Percentiles rank a stretch among this genome's conserved stretches.
Evolutionary conservation across 2,797 vertebrate genomes (phyloP).

Genomic region (Pelobates cultripes): DNA sequence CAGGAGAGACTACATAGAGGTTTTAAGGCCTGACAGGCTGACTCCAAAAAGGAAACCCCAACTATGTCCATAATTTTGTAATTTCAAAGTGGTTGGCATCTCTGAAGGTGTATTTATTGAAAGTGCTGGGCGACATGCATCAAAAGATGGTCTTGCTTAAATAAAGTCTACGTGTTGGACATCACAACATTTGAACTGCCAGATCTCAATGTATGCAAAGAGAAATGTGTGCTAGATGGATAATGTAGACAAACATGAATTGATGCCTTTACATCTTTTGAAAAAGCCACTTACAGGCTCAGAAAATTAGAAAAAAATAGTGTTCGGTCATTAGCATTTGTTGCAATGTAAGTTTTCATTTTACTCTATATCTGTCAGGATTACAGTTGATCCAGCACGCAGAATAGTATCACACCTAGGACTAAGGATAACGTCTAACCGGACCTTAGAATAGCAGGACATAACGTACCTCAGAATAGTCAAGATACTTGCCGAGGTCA

Average conservation of each 20-base stretch:
- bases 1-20: slow-evolving; percentile 26
- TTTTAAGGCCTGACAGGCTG: slow-evolving; percentile 24
- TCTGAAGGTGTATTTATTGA: slow-evolving; percentile 27
- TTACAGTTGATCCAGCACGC: no score
- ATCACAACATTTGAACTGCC: slow-evolving; percentile 17
- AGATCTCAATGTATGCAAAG: slow-evolving; percentile 21
- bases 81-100: slow-evolving; percentile 32
- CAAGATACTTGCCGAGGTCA: no score
- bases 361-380: no score
- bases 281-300: background rate
- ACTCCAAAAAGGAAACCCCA: slow-evolving; percentile 40
- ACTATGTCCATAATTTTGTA: slow-evolving; percentile 37
- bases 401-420: no score
- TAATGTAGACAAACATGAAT: background rate
- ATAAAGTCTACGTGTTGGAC: slow-evolving; percentile 27
- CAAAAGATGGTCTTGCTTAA: slow-evolving; percentile 16
- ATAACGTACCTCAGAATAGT: no score
- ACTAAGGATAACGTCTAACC: no score
- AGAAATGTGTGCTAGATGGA: slow-evolving; percentile 40
- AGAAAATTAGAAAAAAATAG: no score
- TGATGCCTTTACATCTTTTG: slow-evolving; percentile 1
- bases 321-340: no score
- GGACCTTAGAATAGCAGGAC: no score
- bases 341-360: no score
- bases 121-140: background rate